Evolutionary conservation across 2,797 vertebrate species (phyloP).

Genomic region (Poecilia gillii): DNA sequence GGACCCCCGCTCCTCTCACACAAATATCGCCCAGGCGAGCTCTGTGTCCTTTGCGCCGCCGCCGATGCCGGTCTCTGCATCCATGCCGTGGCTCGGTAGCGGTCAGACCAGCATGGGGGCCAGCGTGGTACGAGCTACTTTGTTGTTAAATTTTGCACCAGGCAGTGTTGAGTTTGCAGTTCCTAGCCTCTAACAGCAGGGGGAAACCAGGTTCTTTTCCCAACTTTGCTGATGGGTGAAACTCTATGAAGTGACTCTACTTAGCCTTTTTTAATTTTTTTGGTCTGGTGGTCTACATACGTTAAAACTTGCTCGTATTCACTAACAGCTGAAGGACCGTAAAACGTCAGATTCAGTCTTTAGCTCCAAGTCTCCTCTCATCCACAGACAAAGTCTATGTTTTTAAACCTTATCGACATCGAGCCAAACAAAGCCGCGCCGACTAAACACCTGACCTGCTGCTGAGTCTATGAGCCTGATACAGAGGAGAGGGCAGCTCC

Average conservation of each 20-base stretch:
- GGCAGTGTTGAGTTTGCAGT: conserved; percentile 25
- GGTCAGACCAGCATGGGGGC: conserved; percentile 97
- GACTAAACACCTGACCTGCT: conserved; percentile 80
- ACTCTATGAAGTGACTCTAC: not conserved
- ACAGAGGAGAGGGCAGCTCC: conserved; percentile 52
- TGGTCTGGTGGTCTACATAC: not conserved
- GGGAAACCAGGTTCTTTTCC: conserved; percentile 42
- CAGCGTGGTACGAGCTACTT: conserved; percentile 86
- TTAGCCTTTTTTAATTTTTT: not conserved
- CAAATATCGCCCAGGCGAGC: conserved; percentile 89
- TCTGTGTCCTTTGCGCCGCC: conserved; percentile 81
- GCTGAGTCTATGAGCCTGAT: conserved; percentile 78
- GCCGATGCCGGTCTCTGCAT: conserved; percentile 88
- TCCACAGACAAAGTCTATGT: conserved; percentile 35
- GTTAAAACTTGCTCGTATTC: not conserved
- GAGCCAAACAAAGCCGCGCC: conserved; percentile 46
- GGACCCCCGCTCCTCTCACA: conserved; percentile 93
- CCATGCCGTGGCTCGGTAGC: conserved; percentile 96
- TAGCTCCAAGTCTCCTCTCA: not conserved
- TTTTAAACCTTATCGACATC: conserved; percentile 58
- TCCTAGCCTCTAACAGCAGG: conserved; percentile 43
- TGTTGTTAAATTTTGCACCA: not conserved
- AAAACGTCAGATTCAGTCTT: not conserved
- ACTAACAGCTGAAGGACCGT: conserved; percentile 1
- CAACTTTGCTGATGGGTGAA: not conserved